Evolutionary conservation across 2,888 invertebrate species (phyloP), one percentile per base, ranked within the genome.

Genomic region (Rhogogaster chlorosoma): DNA sequence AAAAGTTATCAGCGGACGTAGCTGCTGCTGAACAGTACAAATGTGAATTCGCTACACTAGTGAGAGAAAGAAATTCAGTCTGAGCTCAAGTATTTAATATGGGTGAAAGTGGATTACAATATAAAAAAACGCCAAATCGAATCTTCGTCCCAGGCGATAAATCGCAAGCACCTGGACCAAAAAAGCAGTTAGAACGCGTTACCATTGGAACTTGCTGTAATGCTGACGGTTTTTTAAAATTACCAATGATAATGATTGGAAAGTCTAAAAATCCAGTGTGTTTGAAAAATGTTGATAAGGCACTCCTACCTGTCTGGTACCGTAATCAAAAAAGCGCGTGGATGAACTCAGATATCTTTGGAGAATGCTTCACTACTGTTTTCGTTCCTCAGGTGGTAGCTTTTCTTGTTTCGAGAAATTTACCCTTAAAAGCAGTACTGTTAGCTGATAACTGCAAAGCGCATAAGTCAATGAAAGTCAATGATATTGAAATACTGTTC

Each of bases 401-500:
- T 36, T 70, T 70, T 26, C 38, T 88, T 71, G 15, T 18, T 7
- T 29, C 32, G 3, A 85, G 87, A 45, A 85, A 86, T n/a, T 70
- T 70, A 70, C 38, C 71, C 15, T 36, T 84, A 42, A 88, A 88
- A 75, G 87, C 88, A 32, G 10, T 88, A 18, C 84, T 89, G 7
- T 45, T 90, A 5, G 75, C 90, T 3, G 89, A 89, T 82, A 88
- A 88, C 71, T 89, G 88, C 85, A 38, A 86, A 38, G 85, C 86
- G 64, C 85, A 87, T 84, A 83, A 87, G 85, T 22, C 75, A 70
- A 29, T 70, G 12, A 36, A 70, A 70, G 22, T 70, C 26, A 53
- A 53, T 12, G 87, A 87, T 82, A 88, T 90, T 71, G 86, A 89
- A 85, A 57, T 90, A 9, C 86, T 84, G 9, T 91, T 90, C 87